Percentiles rank a stretch among this genome's conserved stretches.
phyloP scores from a whole-genome alignment of 2,113 vertebrate species.

The Baryphthengus martii region DNA sequence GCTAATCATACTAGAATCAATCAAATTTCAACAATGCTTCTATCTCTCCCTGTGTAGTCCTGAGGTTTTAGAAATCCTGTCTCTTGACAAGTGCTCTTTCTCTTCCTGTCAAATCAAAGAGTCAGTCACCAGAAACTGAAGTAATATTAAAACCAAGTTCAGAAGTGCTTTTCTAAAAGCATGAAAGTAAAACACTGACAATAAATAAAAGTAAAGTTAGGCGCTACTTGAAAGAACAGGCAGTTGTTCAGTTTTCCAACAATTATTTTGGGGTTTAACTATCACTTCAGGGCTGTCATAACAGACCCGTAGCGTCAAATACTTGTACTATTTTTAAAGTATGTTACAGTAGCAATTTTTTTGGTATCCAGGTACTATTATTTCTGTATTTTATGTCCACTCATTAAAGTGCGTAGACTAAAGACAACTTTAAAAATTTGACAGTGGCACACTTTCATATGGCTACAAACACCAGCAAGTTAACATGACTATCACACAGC shows the following conservation, averaged over 20 bases:
- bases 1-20: neutral
- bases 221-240: neutral
- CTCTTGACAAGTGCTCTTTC: neutral
- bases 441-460: neutral
- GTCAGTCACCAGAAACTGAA: neutral
- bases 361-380: neutral
- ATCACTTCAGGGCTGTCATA: neutral
- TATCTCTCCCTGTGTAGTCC: neutral
- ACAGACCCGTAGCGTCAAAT: neutral
- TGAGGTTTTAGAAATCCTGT: neutral
- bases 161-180: neutral
- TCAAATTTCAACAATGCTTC: neutral
- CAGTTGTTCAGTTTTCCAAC: neutral
- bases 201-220: neutral
- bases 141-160: neutral
- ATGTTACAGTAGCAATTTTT: neutral
- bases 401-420: neutral
- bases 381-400: neutral
- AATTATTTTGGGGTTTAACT: neutral
- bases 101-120: neutral
- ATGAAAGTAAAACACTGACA: neutral
- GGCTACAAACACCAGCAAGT: neutral
- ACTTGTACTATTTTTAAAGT: neutral
- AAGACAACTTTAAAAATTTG: neutral
- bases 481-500: neutral